These are phyloP conservation scores for Cordilura impudica DNA, from an alignment of 2,888 invertebrate species.

Conservation along the genomic window DNA sequence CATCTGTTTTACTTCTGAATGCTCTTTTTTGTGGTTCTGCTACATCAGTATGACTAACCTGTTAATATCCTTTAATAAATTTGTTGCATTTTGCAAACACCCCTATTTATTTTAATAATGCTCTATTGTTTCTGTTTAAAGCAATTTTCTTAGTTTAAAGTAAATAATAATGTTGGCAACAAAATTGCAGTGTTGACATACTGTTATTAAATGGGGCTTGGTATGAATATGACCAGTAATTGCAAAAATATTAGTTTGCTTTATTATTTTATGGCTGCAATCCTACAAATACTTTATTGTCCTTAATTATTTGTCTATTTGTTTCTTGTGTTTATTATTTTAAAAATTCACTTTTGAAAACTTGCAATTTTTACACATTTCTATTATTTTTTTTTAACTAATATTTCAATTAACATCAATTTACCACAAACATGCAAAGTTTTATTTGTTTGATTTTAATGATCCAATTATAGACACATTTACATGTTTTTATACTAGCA, in stretches of 20 bases:
- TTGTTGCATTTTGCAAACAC: constrained; percentile 47
- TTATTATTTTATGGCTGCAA: not conserved
- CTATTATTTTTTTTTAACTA: constrained; percentile 11
- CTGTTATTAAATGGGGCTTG: constrained; percentile 7
- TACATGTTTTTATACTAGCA: constrained; percentile 29
- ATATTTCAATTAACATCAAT: constrained; percentile 57
- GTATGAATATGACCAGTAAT: constrained; percentile 46
- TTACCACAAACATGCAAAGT: constrained; percentile 53
- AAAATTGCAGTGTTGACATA: constrained; percentile 54
- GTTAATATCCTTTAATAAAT: not conserved
- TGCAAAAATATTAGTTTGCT: constrained; percentile 51
- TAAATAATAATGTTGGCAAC: constrained; percentile 57
- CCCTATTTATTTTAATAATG: not conserved
- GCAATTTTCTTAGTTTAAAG: constrained; percentile 31
- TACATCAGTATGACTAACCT: no score
- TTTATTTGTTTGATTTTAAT: constrained; percentile 49
- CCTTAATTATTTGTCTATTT: constrained; percentile 14
- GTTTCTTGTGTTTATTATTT: not conserved
- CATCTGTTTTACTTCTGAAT: no score
- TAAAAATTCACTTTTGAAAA: constrained; percentile 15
- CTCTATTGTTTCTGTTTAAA: constrained; percentile 5
- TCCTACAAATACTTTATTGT: not conserved
- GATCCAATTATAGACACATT: constrained; percentile 48
- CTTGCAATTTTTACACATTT: constrained; percentile 40
- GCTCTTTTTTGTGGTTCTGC: no score